A percentile compares a stretch with the other conserved stretches of the same genome.
These are phyloP conservation scores for Rhea pennata DNA, from an alignment of 2,113 vertebrate genomes.

Conservation along the genomic window DNA sequence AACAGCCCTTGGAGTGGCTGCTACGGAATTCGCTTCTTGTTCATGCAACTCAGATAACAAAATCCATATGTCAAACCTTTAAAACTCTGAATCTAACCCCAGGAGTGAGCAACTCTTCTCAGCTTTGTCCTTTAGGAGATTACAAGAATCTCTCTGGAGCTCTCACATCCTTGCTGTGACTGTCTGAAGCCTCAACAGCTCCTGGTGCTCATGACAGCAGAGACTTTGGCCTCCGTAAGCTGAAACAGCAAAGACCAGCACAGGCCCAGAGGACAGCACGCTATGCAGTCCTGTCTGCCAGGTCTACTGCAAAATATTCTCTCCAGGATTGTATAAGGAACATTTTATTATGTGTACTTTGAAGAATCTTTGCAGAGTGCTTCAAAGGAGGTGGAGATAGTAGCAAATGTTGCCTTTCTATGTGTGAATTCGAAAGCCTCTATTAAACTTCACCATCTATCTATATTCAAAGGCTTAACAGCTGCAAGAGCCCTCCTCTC, in stretches of 20 bases:
- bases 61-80: not conserved
- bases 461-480: not conserved
- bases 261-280: not conserved
- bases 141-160: not conserved
- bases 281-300: not conserved
- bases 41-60: not conserved
- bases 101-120: not conserved
- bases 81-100: not conserved
- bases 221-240: rapidly evolving
- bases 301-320: not conserved
- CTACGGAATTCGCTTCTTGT: not conserved
- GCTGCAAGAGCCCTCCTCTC: not conserved
- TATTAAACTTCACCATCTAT: not conserved
- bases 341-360: not conserved
- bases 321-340: not conserved
- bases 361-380: not conserved
- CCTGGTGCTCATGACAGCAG: not conserved
- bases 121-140: not conserved
- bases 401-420: not conserved
- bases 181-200: not conserved
- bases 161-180: not conserved
- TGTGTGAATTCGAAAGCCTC: not conserved
- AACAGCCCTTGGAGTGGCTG: constrained; percentile 48
- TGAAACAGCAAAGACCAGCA: not conserved
- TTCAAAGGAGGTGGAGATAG: not conserved